Conservation (phyloP, 2,797 vertebrate species). For the Platyrinchus mystaceus region DNA sequence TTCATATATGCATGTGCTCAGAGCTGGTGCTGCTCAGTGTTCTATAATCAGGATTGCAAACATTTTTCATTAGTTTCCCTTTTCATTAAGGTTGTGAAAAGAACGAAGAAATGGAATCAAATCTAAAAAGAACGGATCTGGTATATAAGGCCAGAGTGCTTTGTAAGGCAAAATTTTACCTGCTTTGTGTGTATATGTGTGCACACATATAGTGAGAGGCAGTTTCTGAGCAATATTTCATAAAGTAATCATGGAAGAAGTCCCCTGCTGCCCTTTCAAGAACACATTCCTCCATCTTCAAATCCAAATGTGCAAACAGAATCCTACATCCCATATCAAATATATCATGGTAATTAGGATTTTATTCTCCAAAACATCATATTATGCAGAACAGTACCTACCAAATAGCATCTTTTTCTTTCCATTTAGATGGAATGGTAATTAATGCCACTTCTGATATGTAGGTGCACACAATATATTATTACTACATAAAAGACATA, state of each 20-base stretch:
- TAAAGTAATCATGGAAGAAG: constrained; percentile 54
- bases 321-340: not conserved
- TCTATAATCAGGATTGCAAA: constrained; percentile 56
- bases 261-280: not conserved
- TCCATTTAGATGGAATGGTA: not conserved
- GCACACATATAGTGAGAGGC: not conserved
- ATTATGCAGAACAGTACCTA: not conserved
- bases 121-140: not conserved
- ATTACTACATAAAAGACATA: not conserved
- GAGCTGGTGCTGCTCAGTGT: not conserved
- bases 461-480: not conserved
- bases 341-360: constrained; percentile 49
- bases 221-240: constrained; percentile 51
- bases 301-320: constrained; percentile 36
- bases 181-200: not conserved
- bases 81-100: constrained; percentile 54
- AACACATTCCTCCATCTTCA: constrained; percentile 33
- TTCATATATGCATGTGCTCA: not conserved
- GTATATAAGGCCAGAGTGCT: not conserved
- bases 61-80: constrained; percentile 45
- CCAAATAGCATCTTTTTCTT: not conserved
- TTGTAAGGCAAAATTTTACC: constrained; percentile 44
- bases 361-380: not conserved
- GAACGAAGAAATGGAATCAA: constrained; percentile 35
- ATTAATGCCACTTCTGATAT: not conserved